A percentile compares a stretch with the other conserved stretches of the same genome.
These are phyloP conservation scores for Microcebus ravelobensis DNA, from an alignment of 2,113 vertebrate species.

Conservation along the genomic window DNA sequence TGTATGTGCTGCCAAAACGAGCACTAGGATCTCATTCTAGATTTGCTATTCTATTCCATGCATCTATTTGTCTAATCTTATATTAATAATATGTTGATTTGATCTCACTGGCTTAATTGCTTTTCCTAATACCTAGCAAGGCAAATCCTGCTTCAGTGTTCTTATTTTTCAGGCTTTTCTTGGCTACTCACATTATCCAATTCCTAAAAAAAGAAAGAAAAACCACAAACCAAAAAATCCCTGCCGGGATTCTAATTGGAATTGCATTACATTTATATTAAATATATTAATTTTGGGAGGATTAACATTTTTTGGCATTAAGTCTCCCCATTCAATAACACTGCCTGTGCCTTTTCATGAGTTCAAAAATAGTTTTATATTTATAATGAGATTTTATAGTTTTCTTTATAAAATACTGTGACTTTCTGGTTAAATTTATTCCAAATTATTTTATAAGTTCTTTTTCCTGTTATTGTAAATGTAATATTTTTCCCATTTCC, in stretches of 20 bases:
- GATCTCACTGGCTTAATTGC: neutral
- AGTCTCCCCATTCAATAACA: neutral
- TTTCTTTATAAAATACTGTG: neutral
- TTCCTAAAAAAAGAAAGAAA: too few species aligned
- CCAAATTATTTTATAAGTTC: neutral
- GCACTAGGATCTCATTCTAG: neutral
- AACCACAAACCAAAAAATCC: too few species aligned
- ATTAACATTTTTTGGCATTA: neutral
- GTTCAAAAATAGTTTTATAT: neutral
- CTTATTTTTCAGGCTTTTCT: neutral
- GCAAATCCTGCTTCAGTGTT: neutral
- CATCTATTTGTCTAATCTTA: neutral
- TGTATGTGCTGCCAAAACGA: too few species aligned
- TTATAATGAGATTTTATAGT: slow-evolving; percentile 14
- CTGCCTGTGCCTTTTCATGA: neutral
- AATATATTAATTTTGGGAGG: neutral
- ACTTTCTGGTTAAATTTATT: neutral
- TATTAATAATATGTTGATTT: neutral
- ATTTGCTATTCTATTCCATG: neutral
- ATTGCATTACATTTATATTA: neutral
- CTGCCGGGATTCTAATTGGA: neutral
- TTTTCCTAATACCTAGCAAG: neutral
- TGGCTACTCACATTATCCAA: neutral
- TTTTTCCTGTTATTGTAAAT: neutral
- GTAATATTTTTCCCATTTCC: neutral